These are phyloP conservation scores for Zaprionus tsacasi DNA, from an alignment of 1,140 invertebrate species.

Conservation along the genomic window DNA sequence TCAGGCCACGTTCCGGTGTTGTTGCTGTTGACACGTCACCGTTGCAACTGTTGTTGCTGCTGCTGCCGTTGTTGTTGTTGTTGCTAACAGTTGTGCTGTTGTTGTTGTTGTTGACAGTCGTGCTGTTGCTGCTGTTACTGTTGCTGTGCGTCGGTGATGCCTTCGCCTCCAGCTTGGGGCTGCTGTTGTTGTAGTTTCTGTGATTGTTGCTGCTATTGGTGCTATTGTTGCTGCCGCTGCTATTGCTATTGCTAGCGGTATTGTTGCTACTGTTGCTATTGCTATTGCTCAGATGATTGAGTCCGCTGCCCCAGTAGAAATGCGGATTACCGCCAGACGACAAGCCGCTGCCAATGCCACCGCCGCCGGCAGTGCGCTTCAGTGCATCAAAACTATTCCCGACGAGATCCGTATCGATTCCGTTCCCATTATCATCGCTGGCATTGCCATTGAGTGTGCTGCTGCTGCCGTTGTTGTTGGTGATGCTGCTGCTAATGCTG, in stretches of 20 bases:
- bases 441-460: constrained; percentile 50
- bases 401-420: constrained; percentile 5
- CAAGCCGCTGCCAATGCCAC: constrained; percentile 9
- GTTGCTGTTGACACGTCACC: constrained; percentile 13
- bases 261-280: background rate
- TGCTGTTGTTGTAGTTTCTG: constrained; percentile 35
- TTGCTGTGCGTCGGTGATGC: constrained; percentile 39
- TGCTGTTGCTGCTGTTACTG: constrained; percentile 17
- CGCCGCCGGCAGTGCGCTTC: constrained; percentile 47
- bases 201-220: constrained; percentile 12
- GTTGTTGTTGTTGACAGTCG: constrained; percentile 21
- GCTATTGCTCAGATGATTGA: constrained; percentile 49
- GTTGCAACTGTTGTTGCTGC: constrained; percentile 27
- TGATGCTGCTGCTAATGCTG: constrained; percentile 10
- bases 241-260: constrained; percentile 1
- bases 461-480: constrained; percentile 6
- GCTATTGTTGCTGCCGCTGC: constrained; percentile 2
- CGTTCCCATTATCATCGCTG: constrained; percentile 51
- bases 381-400: constrained; percentile 65
- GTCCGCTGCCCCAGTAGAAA: constrained; percentile 63
- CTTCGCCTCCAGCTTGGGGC: constrained; percentile 40
- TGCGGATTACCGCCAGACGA: constrained; percentile 51
- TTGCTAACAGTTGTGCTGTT: constrained; percentile 11
- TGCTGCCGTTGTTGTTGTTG: constrained; percentile 24
- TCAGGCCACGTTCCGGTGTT: constrained; percentile 40